Evolutionary conservation across 2,797 vertebrate species (phyloP), one percentile per base, ranked within the genome.

Genomic region (Artibeus lituratus): DNA sequence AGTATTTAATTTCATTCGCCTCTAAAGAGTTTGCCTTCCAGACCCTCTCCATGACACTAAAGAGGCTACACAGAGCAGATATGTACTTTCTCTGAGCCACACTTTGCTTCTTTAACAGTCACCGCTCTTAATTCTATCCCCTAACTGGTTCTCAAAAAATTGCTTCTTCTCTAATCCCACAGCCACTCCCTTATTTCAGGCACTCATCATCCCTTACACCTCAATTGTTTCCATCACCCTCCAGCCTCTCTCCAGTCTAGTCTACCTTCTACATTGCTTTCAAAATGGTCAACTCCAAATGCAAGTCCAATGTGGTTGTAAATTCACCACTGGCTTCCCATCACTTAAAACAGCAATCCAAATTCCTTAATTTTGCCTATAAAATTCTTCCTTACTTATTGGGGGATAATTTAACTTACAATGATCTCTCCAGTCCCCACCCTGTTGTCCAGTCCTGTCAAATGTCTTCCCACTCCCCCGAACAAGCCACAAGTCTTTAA

Each of bases 261-360:
- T 57, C 47, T 26, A 73, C 32, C 26, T 22, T 74, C 39, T 76
- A 86, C 2, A 44, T 16, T 87, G 42, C 32, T 94, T 88, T 85
- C 67, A 74, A 96, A 95, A 90, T 26, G 2, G 35, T 35, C 18
- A 73, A 8, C 44, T 82, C 90, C 70, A 96, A 91, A 81, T n/a
- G 53, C 55, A 87, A 87, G 86, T 72, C 22, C 53, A 80, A 67
- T 67, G 16, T n/a, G 80, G 49, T 12, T 53, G 47, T 24, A 96
- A 94, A 88, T 37, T 47, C 42, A 91, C 32, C 8, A 57, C 39
- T 51, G 42, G 49, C 24, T 91, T 84, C 39, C 35, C 47, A 88
- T 78, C 51, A 96, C 29, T 80, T 76, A 74, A 92, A 65, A 49
- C 8, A 93, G 55, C 6, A 90, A 72, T 26, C 24, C n/a, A 70